These are phyloP conservation scores for Hypotaenidia philippensis DNA, from an alignment of 2,797 vertebrate species.

Conservation along the genomic window DNA sequence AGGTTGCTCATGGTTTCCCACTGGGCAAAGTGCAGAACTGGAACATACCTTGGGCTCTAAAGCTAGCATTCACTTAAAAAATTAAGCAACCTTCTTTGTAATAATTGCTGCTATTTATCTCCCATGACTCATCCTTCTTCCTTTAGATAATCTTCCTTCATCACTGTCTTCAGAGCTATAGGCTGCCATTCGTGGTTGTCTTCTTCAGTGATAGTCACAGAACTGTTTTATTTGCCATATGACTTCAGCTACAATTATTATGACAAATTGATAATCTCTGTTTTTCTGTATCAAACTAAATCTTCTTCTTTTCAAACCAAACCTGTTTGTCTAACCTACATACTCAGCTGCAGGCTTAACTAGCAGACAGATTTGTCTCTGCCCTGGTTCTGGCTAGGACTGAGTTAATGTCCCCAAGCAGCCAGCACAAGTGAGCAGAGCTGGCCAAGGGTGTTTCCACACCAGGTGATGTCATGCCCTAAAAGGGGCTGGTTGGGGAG, in stretches of 20 bases:
- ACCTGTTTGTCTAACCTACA: neutral
- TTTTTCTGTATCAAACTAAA: neutral
- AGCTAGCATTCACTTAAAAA: neutral
- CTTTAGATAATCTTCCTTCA: neutral
- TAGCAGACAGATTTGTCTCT: neutral
- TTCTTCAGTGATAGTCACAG: neutral
- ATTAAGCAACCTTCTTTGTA: neutral
- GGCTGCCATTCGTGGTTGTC: neutral
- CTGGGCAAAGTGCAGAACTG: neutral
- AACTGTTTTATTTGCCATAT: neutral
- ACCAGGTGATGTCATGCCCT: too few relatives aligned
- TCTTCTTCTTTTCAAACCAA: neutral
- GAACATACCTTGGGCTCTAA: neutral
- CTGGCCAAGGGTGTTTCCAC: too few relatives aligned
- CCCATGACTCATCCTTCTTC: neutral
- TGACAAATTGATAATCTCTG: neutral
- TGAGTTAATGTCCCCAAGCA: too few relatives aligned
- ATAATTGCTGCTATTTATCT: neutral
- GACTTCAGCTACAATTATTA: neutral
- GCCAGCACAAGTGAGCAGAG: too few relatives aligned
- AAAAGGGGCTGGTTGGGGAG: too few relatives aligned
- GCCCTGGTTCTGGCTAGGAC: too few relatives aligned
- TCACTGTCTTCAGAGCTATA: neutral
- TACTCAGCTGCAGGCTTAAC: neutral
- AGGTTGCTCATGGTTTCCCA: neutral